A percentile compares a stretch with the other conserved stretches of the same genome.
Conservation (phyloP, 2,888 invertebrate species). For the Apamea sordens region DNA sequence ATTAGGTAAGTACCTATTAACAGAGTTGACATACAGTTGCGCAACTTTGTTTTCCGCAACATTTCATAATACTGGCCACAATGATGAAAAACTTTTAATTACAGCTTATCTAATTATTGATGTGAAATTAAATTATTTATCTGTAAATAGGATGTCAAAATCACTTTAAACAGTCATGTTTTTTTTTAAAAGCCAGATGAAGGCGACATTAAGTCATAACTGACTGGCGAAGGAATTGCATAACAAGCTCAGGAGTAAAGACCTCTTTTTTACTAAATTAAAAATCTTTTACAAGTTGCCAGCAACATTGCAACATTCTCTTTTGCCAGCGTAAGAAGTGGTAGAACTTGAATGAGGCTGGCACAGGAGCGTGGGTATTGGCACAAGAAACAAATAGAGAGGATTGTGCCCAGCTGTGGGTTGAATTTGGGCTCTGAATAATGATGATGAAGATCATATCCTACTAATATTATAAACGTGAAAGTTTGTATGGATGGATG, state of each 20-base stretch:
- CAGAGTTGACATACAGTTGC: not conserved
- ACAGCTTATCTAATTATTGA: not conserved
- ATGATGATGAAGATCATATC: not conserved
- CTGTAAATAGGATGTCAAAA: not conserved
- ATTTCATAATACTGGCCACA: not conserved
- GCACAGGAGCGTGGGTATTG: not conserved
- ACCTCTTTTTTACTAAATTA: not conserved
- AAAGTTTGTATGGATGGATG: too few species aligned
- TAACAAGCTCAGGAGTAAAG: not conserved
- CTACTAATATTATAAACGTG: too few species aligned
- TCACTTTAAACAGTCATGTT: not conserved
- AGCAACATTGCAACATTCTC: not conserved
- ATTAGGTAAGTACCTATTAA: constrained; percentile 42
- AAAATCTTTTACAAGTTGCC: not conserved
- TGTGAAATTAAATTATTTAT: not conserved
- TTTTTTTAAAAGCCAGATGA: not conserved
- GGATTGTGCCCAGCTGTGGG: not conserved
- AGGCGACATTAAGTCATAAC: not conserved
- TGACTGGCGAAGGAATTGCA: not conserved
- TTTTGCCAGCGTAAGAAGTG: not conserved
- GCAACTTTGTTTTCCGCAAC: not conserved
- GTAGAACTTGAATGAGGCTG: not conserved
- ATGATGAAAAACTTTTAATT: not conserved
- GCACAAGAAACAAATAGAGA: not conserved
- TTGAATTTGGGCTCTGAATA: too few species aligned